These are phyloP conservation scores for Cnemophilus loriae DNA, from an alignment of 2,113 vertebrate species.

Conservation along the genomic window DNA sequence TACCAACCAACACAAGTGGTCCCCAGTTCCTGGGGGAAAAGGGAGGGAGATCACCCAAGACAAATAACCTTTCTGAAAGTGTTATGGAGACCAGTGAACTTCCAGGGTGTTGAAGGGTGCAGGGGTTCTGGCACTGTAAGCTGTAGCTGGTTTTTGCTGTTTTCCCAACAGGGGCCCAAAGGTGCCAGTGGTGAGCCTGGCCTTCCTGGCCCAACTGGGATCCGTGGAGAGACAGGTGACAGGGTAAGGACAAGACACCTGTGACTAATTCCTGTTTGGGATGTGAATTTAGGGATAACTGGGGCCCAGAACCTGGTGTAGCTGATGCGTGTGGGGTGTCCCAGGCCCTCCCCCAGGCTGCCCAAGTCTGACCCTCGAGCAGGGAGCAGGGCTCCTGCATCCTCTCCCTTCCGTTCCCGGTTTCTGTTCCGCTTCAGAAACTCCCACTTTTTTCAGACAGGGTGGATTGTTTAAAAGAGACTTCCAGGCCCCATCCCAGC, in stretches of 20 bases:
- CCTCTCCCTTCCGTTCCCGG: background rate
- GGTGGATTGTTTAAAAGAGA: background rate
- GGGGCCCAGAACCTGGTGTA: fast-evolving
- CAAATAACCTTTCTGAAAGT: fast-evolving
- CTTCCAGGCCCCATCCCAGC: background rate
- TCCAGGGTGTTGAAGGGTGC: fast-evolving
- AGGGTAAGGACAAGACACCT: slow-evolving; percentile 75
- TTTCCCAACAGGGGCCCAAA: slow-evolving; percentile 78
- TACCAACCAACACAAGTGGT: background rate
- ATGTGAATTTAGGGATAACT: fast-evolving
- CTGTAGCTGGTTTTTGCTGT: background rate
- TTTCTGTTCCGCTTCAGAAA: background rate
- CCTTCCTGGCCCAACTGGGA: slow-evolving; percentile 89
- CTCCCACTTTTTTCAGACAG: background rate
- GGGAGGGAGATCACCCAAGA: background rate
- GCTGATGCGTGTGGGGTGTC: fast-evolving
- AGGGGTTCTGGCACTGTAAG: background rate
- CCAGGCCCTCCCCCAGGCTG: background rate
- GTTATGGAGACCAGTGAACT: background rate
- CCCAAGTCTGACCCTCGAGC: fast-evolving
- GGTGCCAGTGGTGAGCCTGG: slow-evolving; percentile 87
- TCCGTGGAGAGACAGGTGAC: slow-evolving; percentile 87
- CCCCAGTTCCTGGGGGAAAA: background rate
- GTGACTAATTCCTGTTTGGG: background rate
- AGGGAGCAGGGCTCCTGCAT: background rate